Conservation (phyloP, 1,140 invertebrate genomes). For the Heliconius nattereri region DNA sequence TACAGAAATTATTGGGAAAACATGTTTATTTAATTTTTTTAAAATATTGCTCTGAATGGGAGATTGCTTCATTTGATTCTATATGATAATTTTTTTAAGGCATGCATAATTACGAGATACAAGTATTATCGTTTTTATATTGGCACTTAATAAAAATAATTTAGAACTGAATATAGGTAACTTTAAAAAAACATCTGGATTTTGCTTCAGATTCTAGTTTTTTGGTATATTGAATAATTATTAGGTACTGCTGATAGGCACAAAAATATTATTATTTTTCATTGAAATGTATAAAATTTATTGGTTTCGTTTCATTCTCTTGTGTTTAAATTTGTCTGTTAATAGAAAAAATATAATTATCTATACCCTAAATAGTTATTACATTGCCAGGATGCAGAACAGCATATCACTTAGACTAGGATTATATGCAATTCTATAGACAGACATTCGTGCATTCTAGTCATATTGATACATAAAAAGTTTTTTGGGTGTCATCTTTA, state of each 20-base stretch:
- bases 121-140: not conserved
- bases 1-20: too few species aligned
- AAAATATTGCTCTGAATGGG: too few species aligned
- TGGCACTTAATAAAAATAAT: slow-evolving; percentile 2
- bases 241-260: not conserved
- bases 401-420: slow-evolving; percentile 13
- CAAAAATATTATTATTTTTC: not conserved
- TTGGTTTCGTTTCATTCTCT: not conserved
- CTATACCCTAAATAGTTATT: slow-evolving; percentile 5
- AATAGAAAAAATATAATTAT: slow-evolving; percentile 13
- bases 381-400: not conserved
- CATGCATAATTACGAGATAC: slow-evolving; percentile 1
- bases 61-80: too few species aligned
- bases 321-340: slow-evolving; percentile 3
- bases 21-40: too few species aligned
- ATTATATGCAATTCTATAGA: slow-evolving; percentile 3
- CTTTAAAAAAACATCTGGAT: not conserved
- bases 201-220: not conserved
- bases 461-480: not conserved
- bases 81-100: not conserved
- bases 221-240: not conserved
- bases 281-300: not conserved
- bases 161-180: not conserved
- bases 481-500: not conserved
- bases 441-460: not conserved